These are phyloP conservation scores for Vollenhovia emeryi DNA, from an alignment of 1,140 invertebrate species.

Conservation along the genomic window DNA sequence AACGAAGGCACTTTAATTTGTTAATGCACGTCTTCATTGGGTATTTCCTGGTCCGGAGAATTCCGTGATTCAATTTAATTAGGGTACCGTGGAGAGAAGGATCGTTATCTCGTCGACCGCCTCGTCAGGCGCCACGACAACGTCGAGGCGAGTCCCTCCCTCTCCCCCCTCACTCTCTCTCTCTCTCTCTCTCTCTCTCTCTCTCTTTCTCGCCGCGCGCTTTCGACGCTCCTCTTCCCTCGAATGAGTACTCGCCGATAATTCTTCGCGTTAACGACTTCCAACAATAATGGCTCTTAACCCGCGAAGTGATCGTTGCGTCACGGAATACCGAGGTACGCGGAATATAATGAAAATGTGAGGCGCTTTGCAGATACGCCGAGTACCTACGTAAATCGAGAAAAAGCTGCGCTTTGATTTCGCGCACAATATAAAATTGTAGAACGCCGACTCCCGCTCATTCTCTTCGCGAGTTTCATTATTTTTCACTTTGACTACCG, in stretches of 20 bases:
- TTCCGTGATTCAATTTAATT: conserved; percentile 83
- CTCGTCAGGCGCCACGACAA: conserved; percentile 46
- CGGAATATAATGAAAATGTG: not conserved
- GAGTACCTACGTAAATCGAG: not conserved
- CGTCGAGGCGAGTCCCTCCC: conserved; percentile 1
- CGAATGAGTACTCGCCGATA: conserved; percentile 29
- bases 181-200: not conserved
- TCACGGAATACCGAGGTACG: conserved; percentile 21
- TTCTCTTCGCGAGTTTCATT: no score
- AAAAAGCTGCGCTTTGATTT: not conserved
- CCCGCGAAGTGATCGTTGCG: conserved; percentile 27
- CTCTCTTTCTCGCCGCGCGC: not conserved
- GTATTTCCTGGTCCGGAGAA: conserved; percentile 80
- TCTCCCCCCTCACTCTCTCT: not conserved
- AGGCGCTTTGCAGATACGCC: not conserved
- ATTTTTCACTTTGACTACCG: no score
- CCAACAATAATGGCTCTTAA: conserved; percentile 52
- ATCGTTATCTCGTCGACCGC: conserved; percentile 67
- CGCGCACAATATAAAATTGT: not conserved
- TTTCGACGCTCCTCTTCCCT: conserved; percentile 39
- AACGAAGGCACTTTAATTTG: conserved; percentile 81
- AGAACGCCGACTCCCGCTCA: no score
- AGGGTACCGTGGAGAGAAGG: conserved; percentile 75
- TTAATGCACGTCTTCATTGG: conserved; percentile 82
- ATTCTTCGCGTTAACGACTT: conserved; percentile 52